Conservation (phyloP, 2,888 invertebrate species). For the Habroteleia sp. region DNA sequence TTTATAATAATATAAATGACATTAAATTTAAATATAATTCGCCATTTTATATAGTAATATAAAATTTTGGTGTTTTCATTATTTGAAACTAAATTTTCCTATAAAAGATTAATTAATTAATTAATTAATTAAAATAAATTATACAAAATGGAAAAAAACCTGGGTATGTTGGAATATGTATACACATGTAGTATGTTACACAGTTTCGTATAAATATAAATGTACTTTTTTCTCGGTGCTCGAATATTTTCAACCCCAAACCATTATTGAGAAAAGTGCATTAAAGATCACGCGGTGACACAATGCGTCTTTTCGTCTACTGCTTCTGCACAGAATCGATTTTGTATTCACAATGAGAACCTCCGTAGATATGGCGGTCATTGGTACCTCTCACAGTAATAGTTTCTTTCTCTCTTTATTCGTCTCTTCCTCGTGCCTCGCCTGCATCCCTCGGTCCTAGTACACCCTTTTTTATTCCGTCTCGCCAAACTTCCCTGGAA, state of each 20-base stretch:
- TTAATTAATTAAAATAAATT: too few relatives aligned
- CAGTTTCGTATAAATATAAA: too few relatives aligned
- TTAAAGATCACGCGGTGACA: slow-evolving; percentile 26
- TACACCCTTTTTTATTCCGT: slow-evolving; percentile 48
- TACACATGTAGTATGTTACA: too few relatives aligned
- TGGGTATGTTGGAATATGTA: too few relatives aligned
- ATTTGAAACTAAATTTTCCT: too few relatives aligned
- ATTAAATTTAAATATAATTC: too few relatives aligned
- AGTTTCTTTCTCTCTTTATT: neutral
- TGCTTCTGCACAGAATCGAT: slow-evolving; percentile 52
- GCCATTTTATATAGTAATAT: too few relatives aligned
- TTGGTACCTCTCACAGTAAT: slow-evolving; percentile 15
- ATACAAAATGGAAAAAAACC: too few relatives aligned
- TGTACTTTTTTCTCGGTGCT: neutral
- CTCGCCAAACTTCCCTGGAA: slow-evolving; percentile 59
- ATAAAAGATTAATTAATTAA: too few relatives aligned
- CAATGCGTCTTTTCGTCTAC: slow-evolving; percentile 39
- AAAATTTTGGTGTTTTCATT: too few relatives aligned
- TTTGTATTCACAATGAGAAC: slow-evolving; percentile 41
- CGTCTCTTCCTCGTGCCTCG: slow-evolving; percentile 29
- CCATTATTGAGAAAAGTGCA: slow-evolving; percentile 29
- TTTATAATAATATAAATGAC: too few relatives aligned
- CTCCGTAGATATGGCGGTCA: slow-evolving; percentile 42
- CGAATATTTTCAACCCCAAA: neutral
- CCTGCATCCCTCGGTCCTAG: slow-evolving; percentile 56